Conservation (phyloP, 2,113 vertebrate species). For the Seriola dumerili region DNA sequence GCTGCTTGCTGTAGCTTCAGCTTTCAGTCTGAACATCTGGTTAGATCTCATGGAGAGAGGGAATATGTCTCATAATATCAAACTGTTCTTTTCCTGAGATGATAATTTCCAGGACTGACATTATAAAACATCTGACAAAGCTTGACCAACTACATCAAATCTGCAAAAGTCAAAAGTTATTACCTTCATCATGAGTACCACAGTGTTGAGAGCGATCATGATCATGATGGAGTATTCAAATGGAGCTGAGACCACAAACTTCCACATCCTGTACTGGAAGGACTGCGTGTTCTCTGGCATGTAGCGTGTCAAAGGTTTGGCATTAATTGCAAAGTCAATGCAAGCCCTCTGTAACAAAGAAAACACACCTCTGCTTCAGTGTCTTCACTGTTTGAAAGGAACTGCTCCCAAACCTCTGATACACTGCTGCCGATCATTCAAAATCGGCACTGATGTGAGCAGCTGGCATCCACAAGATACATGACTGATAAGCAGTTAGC, state of each 20-base stretch:
- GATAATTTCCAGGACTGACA: background rate
- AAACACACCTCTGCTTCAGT: background rate
- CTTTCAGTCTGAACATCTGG: background rate
- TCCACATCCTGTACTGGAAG: constrained; percentile 98
- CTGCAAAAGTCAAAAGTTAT: background rate
- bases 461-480: too few relatives aligned
- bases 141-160: background rate
- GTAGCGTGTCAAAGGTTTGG: constrained; percentile 95
- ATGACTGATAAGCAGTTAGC: too few relatives aligned
- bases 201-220: constrained; percentile 98
- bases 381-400: background rate
- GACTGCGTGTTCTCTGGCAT: constrained; percentile 96
- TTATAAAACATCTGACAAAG: background rate
- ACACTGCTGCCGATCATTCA: background rate
- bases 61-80: background rate
- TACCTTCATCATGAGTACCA: constrained; percentile 99
- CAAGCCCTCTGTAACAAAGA: constrained; percentile 90
- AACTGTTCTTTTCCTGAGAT: background rate
- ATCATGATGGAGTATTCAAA: constrained; percentile 99
- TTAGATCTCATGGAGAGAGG: background rate
- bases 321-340: constrained; percentile 97
- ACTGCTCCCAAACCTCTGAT: background rate
- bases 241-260: constrained; percentile 95
- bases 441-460: background rate
- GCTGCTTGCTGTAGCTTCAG: background rate